Evolutionary conservation across 2,113 vertebrate genomes (phyloP).

Genomic region (Phycodurus eques): DNA sequence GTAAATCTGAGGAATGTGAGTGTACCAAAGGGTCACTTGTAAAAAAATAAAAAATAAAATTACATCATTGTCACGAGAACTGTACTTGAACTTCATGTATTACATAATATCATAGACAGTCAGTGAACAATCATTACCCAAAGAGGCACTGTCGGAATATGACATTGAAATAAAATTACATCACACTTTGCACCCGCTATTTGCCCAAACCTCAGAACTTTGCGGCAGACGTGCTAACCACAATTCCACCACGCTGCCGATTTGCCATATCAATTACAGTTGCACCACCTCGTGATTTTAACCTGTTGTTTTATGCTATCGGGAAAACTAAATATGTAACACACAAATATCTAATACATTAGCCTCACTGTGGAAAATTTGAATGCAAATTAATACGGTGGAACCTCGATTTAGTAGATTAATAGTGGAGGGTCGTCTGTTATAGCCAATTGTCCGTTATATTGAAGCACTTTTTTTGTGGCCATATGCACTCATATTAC

Average conservation of each 20-base stretch:
- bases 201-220: background rate
- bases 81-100: background rate
- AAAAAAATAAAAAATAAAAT: background rate
- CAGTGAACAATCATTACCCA: constrained; percentile 7
- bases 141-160: background rate
- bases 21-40: background rate
- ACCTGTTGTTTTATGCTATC: too few relatives aligned
- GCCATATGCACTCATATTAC: too few relatives aligned
- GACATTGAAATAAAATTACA: background rate
- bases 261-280: background rate
- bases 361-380: too few relatives aligned
- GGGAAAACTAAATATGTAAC: too few relatives aligned
- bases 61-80: background rate
- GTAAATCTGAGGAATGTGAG: background rate
- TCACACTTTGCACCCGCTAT: too few relatives aligned
- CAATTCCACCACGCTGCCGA: background rate
- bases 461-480: too few relatives aligned
- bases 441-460: too few relatives aligned
- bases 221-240: background rate
- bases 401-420: too few relatives aligned
- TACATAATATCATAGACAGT: background rate
- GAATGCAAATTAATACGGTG: too few relatives aligned
- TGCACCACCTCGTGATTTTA: too few relatives aligned
- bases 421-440: too few relatives aligned
- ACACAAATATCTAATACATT: too few relatives aligned